phyloP scores from a whole-genome alignment of 2,888 invertebrate genomes.

The Acleris emargana region DNA sequence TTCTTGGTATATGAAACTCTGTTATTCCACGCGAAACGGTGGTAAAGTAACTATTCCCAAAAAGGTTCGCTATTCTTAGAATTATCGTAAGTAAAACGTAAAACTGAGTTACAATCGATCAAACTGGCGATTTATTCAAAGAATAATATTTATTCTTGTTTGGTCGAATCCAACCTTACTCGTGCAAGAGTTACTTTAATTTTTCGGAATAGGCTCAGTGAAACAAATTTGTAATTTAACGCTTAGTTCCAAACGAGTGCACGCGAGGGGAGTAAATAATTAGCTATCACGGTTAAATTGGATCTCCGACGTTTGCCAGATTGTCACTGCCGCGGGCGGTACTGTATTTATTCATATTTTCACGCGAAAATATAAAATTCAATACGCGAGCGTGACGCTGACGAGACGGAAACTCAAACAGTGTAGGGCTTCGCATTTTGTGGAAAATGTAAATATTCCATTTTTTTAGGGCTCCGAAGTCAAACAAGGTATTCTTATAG shows the following conservation, averaged over 20 bases:
- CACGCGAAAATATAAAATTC: constrained; percentile 5
- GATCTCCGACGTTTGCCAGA: constrained; percentile 65
- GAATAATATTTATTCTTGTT: too few relatives aligned
- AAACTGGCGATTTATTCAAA: too few relatives aligned
- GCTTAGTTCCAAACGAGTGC: constrained; percentile 51
- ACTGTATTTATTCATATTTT: constrained; percentile 25
- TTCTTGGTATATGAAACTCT: too few relatives aligned
- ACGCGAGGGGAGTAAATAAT: constrained; percentile 70
- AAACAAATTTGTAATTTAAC: constrained; percentile 5
- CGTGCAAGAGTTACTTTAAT: too few relatives aligned
- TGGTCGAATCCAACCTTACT: too few relatives aligned
- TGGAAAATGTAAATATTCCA: not conserved
- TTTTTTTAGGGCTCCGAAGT: too few relatives aligned
- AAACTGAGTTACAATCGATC: too few relatives aligned
- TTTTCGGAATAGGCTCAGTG: not conserved
- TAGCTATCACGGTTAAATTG: constrained; percentile 77
- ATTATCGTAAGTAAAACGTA: too few relatives aligned
- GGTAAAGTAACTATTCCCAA: too few relatives aligned
- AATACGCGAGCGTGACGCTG: not conserved
- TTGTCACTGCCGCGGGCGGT: constrained; percentile 58
- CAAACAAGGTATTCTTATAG: too few relatives aligned
- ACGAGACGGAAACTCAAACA: not conserved
- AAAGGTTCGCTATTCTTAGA: too few relatives aligned
- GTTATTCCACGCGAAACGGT: too few relatives aligned
- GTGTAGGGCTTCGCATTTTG: not conserved